These are phyloP conservation scores for Euglossa dilemma DNA, from an alignment of 1,140 invertebrate species.

Conservation along the genomic window DNA sequence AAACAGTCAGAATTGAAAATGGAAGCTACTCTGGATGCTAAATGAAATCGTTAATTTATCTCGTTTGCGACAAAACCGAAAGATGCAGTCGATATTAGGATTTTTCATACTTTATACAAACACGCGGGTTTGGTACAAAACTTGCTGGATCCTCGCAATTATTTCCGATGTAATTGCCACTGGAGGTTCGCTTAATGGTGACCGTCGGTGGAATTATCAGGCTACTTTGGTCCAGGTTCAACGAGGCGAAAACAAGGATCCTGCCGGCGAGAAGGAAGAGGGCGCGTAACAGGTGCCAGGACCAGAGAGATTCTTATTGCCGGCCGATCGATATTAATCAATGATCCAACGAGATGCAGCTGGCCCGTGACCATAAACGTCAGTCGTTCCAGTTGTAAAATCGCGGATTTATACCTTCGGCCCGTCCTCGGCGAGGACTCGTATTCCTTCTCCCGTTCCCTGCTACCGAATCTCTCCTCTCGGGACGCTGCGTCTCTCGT, in stretches of 20 bases:
- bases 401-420: conserved; percentile 61
- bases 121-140: neutral
- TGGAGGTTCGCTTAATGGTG: neutral
- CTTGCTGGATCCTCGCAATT: neutral
- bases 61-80: neutral
- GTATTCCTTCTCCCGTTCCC: conserved; percentile 4
- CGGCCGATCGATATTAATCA: conserved; percentile 64
- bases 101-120: neutral
- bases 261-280: neutral
- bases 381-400: conserved; percentile 59
- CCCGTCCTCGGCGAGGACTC: conserved; percentile 17
- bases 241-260: conserved; percentile 16
- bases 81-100: neutral
- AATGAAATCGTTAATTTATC: neutral
- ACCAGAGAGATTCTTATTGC: conserved; percentile 51
- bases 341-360: conserved; percentile 62
- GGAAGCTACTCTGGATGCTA: neutral
- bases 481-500: neutral
- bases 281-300: conserved; percentile 65
- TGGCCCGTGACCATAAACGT: conserved; percentile 58
- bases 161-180: conserved; percentile 1
- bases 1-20: neutral
- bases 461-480: conserved; percentile 26
- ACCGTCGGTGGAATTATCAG: neutral
- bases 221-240: neutral